Conservation (phyloP, 1,140 invertebrate genomes). For the Vanessa atalanta region DNA sequence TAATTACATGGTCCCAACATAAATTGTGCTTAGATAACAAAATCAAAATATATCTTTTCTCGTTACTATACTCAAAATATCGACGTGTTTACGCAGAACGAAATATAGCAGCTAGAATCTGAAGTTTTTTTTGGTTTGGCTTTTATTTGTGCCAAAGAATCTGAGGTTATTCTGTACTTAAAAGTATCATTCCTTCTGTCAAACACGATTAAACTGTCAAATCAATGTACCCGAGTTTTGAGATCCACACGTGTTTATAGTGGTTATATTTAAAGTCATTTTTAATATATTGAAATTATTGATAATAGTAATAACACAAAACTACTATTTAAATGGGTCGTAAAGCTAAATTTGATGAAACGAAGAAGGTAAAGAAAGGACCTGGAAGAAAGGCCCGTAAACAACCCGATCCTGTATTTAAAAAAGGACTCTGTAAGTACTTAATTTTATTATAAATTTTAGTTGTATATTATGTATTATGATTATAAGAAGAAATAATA, state of each 20-base stretch:
- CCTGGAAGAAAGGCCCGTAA: conserved; percentile 92
- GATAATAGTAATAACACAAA: not conserved
- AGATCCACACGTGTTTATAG: conserved; percentile 24
- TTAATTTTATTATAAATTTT: not conserved
- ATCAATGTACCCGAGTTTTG: conserved; percentile 6
- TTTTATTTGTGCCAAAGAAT: too few species aligned
- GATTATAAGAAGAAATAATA: too few species aligned
- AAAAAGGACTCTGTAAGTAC: conserved; percentile 79
- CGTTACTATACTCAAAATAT: too few species aligned
- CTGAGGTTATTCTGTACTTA: too few species aligned
- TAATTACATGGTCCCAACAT: too few species aligned
- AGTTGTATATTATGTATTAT: too few species aligned
- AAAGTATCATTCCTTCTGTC: not conserved
- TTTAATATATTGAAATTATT: conserved; percentile 2
- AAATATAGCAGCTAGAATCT: too few species aligned
- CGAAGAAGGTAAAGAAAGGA: conserved; percentile 87
- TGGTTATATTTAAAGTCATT: conserved; percentile 16
- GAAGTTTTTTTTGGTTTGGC: too few species aligned
- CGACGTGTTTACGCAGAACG: too few species aligned
- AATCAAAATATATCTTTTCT: too few species aligned
- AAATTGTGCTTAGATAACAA: too few species aligned
- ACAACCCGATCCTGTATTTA: conserved; percentile 89
- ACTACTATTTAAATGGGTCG: conserved; percentile 86
- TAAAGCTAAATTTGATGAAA: conserved; percentile 89
- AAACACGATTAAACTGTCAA: not conserved